phyloP scores from a whole-genome alignment of 2,113 vertebrate species.

The Saguinus midas region DNA sequence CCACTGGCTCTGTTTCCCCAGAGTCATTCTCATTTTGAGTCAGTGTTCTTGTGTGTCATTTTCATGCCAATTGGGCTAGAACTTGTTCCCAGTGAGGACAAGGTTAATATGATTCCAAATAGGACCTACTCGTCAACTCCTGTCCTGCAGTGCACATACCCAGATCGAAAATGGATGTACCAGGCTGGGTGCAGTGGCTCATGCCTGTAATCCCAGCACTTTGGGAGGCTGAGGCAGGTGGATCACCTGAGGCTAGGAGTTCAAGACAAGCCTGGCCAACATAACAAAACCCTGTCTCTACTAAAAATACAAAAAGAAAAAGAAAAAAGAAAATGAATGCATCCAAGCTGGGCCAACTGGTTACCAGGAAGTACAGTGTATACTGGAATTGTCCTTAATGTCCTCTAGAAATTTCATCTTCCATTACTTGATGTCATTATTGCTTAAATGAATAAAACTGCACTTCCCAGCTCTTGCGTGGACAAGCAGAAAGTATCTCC shows the following conservation, averaged over 20 bases:
- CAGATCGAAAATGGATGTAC: not conserved
- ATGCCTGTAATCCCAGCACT: too few relatives aligned
- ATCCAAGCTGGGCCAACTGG: too few relatives aligned
- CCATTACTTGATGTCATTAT: not conserved
- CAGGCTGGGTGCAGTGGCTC: too few relatives aligned
- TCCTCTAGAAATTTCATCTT: not conserved
- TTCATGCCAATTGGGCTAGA: not conserved
- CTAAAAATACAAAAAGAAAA: too few relatives aligned
- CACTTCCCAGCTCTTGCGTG: not conserved
- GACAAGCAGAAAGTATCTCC: not conserved
- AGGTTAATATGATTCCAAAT: not conserved
- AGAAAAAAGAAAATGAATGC: not conserved
- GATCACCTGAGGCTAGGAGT: too few relatives aligned
- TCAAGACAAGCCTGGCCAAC: too few relatives aligned
- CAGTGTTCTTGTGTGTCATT: not conserved
- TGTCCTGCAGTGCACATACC: not conserved
- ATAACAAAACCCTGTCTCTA: too few relatives aligned
- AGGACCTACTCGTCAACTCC: not conserved
- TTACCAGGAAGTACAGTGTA: not conserved
- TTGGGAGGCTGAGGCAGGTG: too few relatives aligned
- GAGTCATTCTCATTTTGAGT: not conserved
- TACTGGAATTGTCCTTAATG: not conserved
- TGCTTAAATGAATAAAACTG: not conserved
- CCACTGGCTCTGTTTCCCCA: not conserved
- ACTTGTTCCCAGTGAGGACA: not conserved